Base-by-base conservation (phyloP, 2,113 vertebrate genomes). In the Thunnus thynnus region DNA sequence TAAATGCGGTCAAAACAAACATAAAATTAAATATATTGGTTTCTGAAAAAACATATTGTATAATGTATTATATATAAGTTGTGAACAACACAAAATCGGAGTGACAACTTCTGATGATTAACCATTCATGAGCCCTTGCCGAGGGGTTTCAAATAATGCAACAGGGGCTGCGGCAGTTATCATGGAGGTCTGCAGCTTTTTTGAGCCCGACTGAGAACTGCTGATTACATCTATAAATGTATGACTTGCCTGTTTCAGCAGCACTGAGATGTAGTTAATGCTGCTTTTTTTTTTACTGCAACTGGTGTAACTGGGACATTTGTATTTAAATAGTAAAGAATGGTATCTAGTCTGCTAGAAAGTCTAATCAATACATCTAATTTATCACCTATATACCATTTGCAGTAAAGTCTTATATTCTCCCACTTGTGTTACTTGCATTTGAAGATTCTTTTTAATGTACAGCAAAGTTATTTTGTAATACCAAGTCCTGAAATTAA, bases 161-260 rank as follows among this genome's bases (percentile, higher is more conserved):
- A 9, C 3, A 10, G 41, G 22, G 25, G 11, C n/a, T 4, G 25
- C 60, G 56, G 44, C 62, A 20, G 55, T 41, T 5, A 17, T 46
- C 20, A 46, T 74, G 46, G 64, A 58, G 46, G 76, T 66, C 41
- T 27, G 22, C 4, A 7, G 14, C 4, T 22, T 20, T 50, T 41
- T 52, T 9, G 32, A n/a, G 13, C 17, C 17, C 47, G 5, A 46
- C 44, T 30, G 20, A 51, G 57, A 47, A n/a, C 46, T 47, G 18
- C 67, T 75, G 82, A 75, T 80, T 61, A 46, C 62, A 67, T 63
- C 22, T 57, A 64, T 51, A 27, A 63, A 70, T 27, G 71, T 22
- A 46, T 73, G 78, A 73, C 52, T 58, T 0, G 0, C 10, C 25
- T 56, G 13, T 48, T 56, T 71, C 17, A 61, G 1, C 30, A 22